Percentiles rank a stretch among this genome's conserved stretches.
Evolutionary conservation across 2,888 invertebrate species (phyloP).

Genomic region (Cheilosia grossa): DNA sequence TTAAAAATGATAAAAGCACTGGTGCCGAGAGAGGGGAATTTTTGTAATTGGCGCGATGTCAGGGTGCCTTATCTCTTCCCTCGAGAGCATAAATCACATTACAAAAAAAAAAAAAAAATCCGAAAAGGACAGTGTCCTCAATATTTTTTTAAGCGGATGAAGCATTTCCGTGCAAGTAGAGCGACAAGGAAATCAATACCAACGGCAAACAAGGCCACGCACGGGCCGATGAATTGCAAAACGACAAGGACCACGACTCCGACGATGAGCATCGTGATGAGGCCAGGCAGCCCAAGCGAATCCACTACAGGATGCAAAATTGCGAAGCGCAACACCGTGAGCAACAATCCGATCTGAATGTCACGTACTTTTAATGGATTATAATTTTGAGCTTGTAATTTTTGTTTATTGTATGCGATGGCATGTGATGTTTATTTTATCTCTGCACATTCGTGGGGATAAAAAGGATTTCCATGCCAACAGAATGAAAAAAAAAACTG

Average conservation of each 20-base stretch:
- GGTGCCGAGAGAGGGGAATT: background rate
- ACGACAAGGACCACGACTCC: background rate
- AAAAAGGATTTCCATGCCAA: background rate
- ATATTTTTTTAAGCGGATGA: conserved; percentile 15
- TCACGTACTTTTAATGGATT: conserved; percentile 58
- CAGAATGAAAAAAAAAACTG: background rate
- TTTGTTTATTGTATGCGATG: conserved; percentile 35
- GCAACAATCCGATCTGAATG: conserved; percentile 34
- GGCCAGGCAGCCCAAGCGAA: background rate
- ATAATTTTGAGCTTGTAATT: conserved; percentile 47
- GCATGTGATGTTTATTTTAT: conserved; percentile 56
- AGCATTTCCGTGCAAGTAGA: conserved; percentile 17
- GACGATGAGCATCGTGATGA: background rate
- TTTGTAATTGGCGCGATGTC: conserved; percentile 44
- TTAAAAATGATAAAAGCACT: background rate
- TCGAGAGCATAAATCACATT: conserved; percentile 32
- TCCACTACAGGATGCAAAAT: background rate
- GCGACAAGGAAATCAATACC: conserved; percentile 22
- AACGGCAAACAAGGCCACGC: conserved; percentile 8
- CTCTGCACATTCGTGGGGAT: conserved; percentile 11
- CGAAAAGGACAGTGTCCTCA: background rate
- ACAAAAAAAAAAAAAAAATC: background rate
- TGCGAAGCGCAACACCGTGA: conserved; percentile 5
- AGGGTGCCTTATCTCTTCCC: conserved; percentile 17
- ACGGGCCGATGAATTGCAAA: conserved; percentile 23